These are phyloP conservation scores for Clunio marinus DNA, from an alignment of 2,888 invertebrate genomes.

Conservation along the genomic window DNA sequence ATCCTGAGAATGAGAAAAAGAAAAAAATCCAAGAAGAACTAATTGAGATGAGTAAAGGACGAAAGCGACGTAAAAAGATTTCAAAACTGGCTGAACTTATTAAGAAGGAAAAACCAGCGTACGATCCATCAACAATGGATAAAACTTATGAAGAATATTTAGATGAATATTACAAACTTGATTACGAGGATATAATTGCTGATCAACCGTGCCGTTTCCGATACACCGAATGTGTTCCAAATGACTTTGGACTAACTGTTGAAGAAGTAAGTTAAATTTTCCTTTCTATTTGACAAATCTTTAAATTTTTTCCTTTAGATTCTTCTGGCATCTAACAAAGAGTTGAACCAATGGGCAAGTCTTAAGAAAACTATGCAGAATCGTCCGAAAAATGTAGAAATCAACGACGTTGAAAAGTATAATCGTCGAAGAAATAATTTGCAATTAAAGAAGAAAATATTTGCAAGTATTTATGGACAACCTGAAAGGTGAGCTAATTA, in stretches of 20 bases:
- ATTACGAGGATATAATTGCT: constrained; percentile 93
- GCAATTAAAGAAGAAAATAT: constrained; percentile 69
- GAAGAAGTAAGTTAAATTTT: constrained; percentile 81
- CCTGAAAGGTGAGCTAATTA: constrained; percentile 44
- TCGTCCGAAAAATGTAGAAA: constrained; percentile 71
- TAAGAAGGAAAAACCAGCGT: constrained; percentile 73
- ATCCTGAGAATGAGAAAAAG: constrained; percentile 54
- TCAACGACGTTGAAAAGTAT: constrained; percentile 72
- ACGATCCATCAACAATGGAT: constrained; percentile 71
- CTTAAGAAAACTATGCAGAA: constrained; percentile 80
- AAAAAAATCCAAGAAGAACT: constrained; percentile 57
- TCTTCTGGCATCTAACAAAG: constrained; percentile 82
- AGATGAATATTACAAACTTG: constrained; percentile 91
- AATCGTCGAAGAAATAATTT: constrained; percentile 67
- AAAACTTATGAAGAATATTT: constrained; percentile 79
- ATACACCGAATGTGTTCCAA: constrained; percentile 82
- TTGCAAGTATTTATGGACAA: constrained; percentile 69
- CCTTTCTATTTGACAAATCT: neutral
- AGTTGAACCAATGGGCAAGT: constrained; percentile 93
- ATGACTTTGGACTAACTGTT: constrained; percentile 82
- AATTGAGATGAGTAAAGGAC: constrained; percentile 56
- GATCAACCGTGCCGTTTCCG: constrained; percentile 89
- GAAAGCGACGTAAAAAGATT: constrained; percentile 61
- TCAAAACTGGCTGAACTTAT: constrained; percentile 74
- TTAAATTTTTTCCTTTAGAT: constrained; percentile 59